Evolutionary conservation across 2,888 invertebrate genomes (phyloP).

Genomic region (Ischnura elegans): DNA sequence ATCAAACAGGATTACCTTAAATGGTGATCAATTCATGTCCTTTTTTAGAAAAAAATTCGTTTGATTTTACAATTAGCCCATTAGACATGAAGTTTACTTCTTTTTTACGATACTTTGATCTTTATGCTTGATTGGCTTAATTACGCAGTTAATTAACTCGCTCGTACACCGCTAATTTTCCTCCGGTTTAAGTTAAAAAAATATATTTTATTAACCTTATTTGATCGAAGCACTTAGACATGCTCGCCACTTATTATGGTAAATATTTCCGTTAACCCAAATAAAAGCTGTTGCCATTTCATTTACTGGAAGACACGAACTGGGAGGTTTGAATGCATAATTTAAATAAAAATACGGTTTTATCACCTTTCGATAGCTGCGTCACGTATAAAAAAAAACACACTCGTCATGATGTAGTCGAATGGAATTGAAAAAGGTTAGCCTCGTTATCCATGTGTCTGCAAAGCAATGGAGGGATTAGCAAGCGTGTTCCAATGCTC

Average conservation of each 20-base stretch:
- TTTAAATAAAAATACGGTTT: not conserved
- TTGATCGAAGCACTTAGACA: not conserved
- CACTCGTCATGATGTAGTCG: not conserved
- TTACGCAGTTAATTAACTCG: not conserved
- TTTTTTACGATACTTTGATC: no score
- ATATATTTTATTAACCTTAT: not conserved
- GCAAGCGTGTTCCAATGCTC: not conserved
- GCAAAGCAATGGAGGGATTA: not conserved
- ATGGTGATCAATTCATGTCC: no score
- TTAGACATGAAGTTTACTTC: no score
- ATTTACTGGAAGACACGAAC: not conserved
- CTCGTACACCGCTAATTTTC: not conserved
- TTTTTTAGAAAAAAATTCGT: no score
- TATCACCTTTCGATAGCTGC: not conserved
- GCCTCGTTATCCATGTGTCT: not conserved
- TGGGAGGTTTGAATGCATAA: not conserved
- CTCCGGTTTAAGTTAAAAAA: no score
- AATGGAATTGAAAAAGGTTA: not conserved
- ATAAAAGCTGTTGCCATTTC: not conserved
- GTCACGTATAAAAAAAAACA: not conserved
- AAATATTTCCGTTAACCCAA: not conserved
- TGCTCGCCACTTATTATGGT: not conserved
- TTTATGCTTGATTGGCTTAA: not conserved
- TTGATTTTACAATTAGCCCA: no score
- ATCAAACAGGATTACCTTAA: no score